Percentiles rank a stretch among this genome's conserved stretches.
Conservation (phyloP, 2,888 invertebrate species). For the Melanchra persicariae region DNA sequence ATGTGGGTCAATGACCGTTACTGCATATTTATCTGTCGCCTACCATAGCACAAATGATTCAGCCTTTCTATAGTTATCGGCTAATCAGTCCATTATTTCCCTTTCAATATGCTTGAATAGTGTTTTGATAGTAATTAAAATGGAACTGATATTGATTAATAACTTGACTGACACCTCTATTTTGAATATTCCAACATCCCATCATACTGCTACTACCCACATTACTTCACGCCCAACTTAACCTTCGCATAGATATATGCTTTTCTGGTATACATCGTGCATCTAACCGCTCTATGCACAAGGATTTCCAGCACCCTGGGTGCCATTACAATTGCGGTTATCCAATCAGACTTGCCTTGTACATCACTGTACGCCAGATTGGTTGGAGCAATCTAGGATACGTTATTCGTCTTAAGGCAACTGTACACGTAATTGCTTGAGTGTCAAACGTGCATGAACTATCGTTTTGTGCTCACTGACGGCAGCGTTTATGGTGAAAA, state of each 20-base stretch:
- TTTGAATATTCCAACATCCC: background rate
- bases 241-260: too few relatives aligned
- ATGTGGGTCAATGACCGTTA: too few relatives aligned
- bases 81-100: too few relatives aligned
- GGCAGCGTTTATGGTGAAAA: background rate
- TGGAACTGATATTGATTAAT: too few relatives aligned
- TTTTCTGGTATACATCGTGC: slow-evolving; percentile 11
- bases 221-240: background rate
- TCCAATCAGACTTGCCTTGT: slow-evolving; percentile 60
- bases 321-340: slow-evolving; percentile 48
- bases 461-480: background rate
- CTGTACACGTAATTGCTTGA: slow-evolving; percentile 41
- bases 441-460: slow-evolving; percentile 17
- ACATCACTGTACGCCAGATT: slow-evolving; percentile 30
- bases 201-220: background rate
- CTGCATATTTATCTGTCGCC: too few relatives aligned
- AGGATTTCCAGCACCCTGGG: slow-evolving; percentile 39
- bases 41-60: too few relatives aligned
- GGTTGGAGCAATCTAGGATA: slow-evolving; percentile 34
- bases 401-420: slow-evolving; percentile 35
- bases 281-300: slow-evolving; percentile 22
- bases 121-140: too few relatives aligned
- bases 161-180: background rate
- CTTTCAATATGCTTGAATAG: too few relatives aligned
- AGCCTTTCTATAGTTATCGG: too few relatives aligned